Conservation (phyloP, 2,113 vertebrate genomes). For the Tachysurus fulvidraco region DNA sequence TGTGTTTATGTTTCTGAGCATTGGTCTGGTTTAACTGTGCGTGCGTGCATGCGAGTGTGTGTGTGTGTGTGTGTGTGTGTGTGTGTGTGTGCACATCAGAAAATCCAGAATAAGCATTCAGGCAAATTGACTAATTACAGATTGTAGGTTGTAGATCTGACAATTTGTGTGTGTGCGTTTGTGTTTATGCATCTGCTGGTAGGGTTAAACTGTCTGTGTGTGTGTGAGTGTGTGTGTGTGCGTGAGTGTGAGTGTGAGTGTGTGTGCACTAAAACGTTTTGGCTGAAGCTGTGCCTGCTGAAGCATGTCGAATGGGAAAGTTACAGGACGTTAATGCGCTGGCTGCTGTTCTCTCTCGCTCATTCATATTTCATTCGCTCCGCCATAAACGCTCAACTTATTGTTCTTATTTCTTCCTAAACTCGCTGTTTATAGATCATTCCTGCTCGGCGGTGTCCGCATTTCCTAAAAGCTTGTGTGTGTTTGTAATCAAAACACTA, state of each 20-base stretch:
- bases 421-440: slow-evolving; percentile 35
- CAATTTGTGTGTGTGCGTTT: background rate
- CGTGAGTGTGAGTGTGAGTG: background rate
- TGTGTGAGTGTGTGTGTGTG: background rate
- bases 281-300: slow-evolving; percentile 8
- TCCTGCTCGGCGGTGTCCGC: slow-evolving; percentile 24
- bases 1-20: too few relatives aligned
- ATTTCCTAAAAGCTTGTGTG: slow-evolving; percentile 55
- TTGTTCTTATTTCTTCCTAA: slow-evolving; percentile 37
- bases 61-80: too few relatives aligned
- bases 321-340: slow-evolving; percentile 39
- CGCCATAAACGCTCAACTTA: slow-evolving; percentile 27
- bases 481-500: slow-evolving; percentile 44
- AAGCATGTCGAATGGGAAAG: slow-evolving; percentile 30
- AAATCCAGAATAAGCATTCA: background rate
- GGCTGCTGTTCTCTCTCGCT: slow-evolving; percentile 29
- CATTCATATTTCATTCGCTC: slow-evolving; percentile 44
- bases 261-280: slow-evolving; percentile 15
- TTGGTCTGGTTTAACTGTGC: too few relatives aligned
- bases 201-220: background rate
- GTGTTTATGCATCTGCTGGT: background rate
- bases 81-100: too few relatives aligned
- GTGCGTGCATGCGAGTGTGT: too few relatives aligned
- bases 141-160: background rate
- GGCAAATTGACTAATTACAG: background rate